phyloP scores from a whole-genome alignment of 2,113 vertebrate genomes.

The Aldabrachelys gigantea region DNA sequence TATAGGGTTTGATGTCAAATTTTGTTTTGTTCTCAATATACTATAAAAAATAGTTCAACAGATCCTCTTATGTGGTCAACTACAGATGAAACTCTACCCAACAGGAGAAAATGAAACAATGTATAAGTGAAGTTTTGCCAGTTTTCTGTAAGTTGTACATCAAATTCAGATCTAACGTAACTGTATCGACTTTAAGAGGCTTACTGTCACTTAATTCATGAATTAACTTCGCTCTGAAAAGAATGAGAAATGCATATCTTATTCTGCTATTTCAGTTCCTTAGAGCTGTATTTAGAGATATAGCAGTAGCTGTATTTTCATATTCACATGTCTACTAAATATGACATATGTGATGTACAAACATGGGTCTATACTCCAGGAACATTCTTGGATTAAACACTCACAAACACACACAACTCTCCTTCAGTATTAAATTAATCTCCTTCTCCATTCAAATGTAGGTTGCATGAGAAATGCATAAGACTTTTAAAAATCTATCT shows the following conservation, averaged over 20 bases:
- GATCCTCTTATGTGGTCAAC: background rate
- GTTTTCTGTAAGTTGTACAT: conserved; percentile 8
- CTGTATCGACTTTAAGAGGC: conserved; percentile 21
- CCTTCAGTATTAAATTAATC: background rate
- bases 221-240: conserved; percentile 25
- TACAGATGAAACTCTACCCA: background rate
- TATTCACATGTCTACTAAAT: conserved; percentile 27
- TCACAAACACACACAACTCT: background rate
- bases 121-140: conserved; percentile 16
- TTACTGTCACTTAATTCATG: conserved; percentile 33
- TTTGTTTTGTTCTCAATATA: background rate
- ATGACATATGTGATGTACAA: conserved; percentile 34
- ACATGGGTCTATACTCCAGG: background rate
- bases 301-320: conserved; percentile 21
- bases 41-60: background rate
- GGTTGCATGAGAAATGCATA: background rate
- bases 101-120: conserved; percentile 4
- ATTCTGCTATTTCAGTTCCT: conserved; percentile 56
- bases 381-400: conserved; percentile 33
- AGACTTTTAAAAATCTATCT: background rate
- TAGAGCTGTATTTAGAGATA: background rate
- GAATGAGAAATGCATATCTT: conserved; percentile 55
- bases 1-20: background rate
- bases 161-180: conserved; percentile 48
- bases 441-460: background rate